phyloP scores from a whole-genome alignment of 2,888 invertebrate species.

The Morpho achilles region DNA sequence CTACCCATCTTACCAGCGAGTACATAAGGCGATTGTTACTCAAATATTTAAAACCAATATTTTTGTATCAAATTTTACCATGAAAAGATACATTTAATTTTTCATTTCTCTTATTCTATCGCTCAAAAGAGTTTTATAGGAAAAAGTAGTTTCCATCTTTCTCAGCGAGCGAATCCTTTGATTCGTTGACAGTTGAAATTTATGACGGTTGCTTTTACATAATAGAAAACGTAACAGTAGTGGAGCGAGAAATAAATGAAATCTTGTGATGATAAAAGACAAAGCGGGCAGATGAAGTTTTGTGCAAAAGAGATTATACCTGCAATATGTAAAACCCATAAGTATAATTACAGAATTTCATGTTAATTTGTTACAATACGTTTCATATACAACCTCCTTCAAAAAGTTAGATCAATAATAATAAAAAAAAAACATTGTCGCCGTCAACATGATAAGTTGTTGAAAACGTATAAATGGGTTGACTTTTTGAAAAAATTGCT shows the following conservation, averaged over 20 bases:
- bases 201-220: conserved; percentile 31
- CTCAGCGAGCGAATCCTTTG: conserved; percentile 25
- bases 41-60: conserved; percentile 15
- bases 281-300: neutral
- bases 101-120: neutral
- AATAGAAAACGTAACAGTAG: conserved; percentile 28
- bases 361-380: too few species aligned
- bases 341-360: too few species aligned
- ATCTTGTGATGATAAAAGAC: conserved; percentile 18
- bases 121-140: neutral
- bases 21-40: too few species aligned
- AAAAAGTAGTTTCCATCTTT: conserved; percentile 14
- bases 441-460: too few species aligned
- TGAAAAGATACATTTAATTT: neutral
- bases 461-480: too few species aligned
- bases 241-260: conserved; percentile 25
- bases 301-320: too few species aligned
- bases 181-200: conserved; percentile 31
- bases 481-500: too few species aligned
- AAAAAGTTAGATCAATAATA: too few species aligned
- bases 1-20: too few species aligned
- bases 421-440: too few species aligned
- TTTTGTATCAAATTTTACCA: neutral
- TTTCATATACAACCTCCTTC: too few species aligned
- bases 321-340: too few species aligned